Conservation (phyloP, 2,113 vertebrate species). For the Festucalex cinctus region DNA sequence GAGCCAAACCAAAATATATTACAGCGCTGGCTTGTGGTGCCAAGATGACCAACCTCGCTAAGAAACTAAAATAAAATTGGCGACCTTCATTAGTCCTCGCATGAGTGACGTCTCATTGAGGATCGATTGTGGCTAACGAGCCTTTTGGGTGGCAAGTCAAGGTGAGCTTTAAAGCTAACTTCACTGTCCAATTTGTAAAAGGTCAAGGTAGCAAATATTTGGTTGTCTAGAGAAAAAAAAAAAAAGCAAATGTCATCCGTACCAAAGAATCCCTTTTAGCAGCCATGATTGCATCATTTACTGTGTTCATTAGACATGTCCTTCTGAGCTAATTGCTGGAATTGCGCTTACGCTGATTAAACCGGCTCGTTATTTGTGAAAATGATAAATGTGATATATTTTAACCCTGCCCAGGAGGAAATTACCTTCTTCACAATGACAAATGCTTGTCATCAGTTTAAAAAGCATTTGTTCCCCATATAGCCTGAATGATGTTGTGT, state of each 20-base stretch:
- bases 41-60: constrained; percentile 76
- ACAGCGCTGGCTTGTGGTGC: constrained; percentile 45
- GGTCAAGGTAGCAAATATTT: constrained; percentile 75
- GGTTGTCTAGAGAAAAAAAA: constrained; percentile 54
- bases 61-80: constrained; percentile 56
- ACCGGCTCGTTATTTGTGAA: neutral
- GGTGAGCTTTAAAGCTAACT: constrained; percentile 71
- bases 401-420: neutral
- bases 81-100: constrained; percentile 57
- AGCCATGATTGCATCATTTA: constrained; percentile 42
- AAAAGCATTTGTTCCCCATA: neutral
- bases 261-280: constrained; percentile 65
- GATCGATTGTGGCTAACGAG: constrained; percentile 68
- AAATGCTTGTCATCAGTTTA: neutral
- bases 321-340: constrained; percentile 5
- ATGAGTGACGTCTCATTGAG: constrained; percentile 43
- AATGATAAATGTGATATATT: neutral
- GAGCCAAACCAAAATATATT: constrained; percentile 46
- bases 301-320: constrained; percentile 47
- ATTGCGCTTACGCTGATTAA: neutral
- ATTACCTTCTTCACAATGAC: neutral
- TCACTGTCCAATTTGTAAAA: constrained; percentile 75
- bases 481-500: neutral
- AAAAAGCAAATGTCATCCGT: constrained; percentile 76
- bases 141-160: constrained; percentile 53